phyloP scores from a whole-genome alignment of 1,140 invertebrate species.

The Choristoneura fumiferana region DNA sequence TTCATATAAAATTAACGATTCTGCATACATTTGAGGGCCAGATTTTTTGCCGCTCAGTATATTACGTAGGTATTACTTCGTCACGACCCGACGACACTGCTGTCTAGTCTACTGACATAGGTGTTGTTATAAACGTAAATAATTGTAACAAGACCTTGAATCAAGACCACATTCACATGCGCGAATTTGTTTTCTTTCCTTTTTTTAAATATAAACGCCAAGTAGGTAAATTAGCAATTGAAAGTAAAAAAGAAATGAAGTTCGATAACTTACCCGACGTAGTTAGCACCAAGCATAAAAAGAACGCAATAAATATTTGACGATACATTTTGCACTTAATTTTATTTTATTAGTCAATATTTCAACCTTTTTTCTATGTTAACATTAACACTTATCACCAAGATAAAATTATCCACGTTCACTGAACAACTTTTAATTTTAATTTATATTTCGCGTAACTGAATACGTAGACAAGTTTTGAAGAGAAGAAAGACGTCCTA shows the following conservation, averaged over 20 bases:
- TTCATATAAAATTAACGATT: too few species aligned
- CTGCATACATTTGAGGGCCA: too few species aligned
- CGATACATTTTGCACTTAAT: conserved; percentile 5
- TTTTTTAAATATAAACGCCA: too few species aligned
- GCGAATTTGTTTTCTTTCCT: too few species aligned
- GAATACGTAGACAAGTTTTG: conserved; percentile 14
- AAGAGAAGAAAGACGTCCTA: neutral
- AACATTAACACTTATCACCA: neutral
- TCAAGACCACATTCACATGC: neutral
- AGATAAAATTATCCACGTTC: neutral
- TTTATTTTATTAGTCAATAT: neutral
- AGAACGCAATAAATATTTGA: neutral
- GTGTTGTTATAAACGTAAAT: conserved; percentile 10
- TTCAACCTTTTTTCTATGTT: neutral
- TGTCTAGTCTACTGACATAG: neutral
- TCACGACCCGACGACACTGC: neutral
- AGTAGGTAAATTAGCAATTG: too few species aligned
- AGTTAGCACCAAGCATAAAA: neutral
- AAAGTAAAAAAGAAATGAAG: too few species aligned
- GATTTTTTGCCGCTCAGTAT: too few species aligned
- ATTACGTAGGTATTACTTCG: neutral
- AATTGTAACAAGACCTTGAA: conserved; percentile 15
- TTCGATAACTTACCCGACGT: neutral
- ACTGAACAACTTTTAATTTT: neutral
- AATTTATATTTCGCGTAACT: conserved; percentile 6